Percentiles rank a stretch among this genome's conserved stretches.
Evolutionary conservation across 2,797 vertebrate genomes (phyloP).

Genomic region (Malurus splendens): DNA sequence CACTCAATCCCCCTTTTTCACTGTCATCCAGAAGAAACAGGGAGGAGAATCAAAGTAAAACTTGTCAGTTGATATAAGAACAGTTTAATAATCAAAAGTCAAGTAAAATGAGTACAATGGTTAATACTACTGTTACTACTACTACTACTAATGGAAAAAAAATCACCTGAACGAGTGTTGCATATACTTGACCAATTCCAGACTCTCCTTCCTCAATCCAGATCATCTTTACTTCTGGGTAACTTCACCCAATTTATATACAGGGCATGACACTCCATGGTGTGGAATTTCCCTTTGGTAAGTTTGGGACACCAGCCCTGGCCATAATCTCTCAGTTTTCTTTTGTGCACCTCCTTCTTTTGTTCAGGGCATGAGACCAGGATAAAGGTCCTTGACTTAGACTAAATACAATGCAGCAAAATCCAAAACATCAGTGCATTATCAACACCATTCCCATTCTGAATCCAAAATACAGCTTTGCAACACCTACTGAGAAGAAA

Average conservation of each 20-base stretch:
- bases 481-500: not conserved
- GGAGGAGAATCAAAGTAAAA: not conserved
- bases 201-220: not conserved
- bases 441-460: not conserved
- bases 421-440: not conserved
- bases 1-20: not conserved
- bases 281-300: not conserved
- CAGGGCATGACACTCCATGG: rapidly evolving
- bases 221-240: not conserved
- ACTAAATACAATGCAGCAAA: rapidly evolving
- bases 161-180: not conserved
- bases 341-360: not conserved
- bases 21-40: not conserved
- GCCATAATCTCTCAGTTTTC: not conserved
- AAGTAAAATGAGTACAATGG: not conserved
- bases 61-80: not conserved
- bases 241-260: not conserved
- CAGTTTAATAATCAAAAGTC: not conserved
- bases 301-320: not conserved
- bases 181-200: not conserved
- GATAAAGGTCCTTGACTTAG: not conserved
- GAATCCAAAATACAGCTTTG: not conserved
- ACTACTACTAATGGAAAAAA: not conserved
- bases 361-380: not conserved
- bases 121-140: not conserved